Conservation (phyloP, 1,140 invertebrate species). For the Oreohelix idahoensis region DNA sequence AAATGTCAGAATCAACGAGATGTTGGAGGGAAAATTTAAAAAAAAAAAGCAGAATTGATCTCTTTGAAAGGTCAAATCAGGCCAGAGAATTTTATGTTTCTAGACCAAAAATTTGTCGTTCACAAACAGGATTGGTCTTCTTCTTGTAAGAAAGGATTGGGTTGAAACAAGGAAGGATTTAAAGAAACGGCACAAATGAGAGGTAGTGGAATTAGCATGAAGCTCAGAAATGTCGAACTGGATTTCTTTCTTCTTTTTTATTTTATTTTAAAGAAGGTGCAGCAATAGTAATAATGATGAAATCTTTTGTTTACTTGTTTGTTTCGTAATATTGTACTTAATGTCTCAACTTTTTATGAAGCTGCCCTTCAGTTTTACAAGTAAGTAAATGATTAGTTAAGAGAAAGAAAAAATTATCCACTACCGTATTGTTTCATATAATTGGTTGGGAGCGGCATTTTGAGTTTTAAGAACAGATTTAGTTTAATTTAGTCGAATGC, state of each 20-base stretch:
- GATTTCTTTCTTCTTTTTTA: no score
- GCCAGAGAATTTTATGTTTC: neutral
- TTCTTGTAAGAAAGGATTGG: neutral
- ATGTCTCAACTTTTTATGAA: no score
- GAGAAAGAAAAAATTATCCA: no score
- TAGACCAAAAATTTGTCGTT: slow-evolving; percentile 11
- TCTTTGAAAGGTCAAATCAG: neutral
- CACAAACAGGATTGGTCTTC: neutral
- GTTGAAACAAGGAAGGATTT: neutral
- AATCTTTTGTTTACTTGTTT: neutral
- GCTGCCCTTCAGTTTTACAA: no score
- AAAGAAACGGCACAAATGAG: neutral
- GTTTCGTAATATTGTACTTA: neutral
- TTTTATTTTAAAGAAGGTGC: no score
- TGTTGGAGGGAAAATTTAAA: neutral
- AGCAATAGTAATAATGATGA: neutral
- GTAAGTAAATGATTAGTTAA: no score
- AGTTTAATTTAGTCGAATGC: no score
- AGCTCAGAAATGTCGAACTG: neutral
- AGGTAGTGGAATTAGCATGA: neutral
- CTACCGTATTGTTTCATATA: no score
- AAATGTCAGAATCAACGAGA: no score
- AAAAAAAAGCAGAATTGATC: neutral
- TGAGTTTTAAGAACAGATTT: no score
- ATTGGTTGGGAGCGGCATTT: no score